Evolutionary conservation across 64 coral and sea anemone genomes (phyloP).

Genomic region (Porites australiensis): DNA sequence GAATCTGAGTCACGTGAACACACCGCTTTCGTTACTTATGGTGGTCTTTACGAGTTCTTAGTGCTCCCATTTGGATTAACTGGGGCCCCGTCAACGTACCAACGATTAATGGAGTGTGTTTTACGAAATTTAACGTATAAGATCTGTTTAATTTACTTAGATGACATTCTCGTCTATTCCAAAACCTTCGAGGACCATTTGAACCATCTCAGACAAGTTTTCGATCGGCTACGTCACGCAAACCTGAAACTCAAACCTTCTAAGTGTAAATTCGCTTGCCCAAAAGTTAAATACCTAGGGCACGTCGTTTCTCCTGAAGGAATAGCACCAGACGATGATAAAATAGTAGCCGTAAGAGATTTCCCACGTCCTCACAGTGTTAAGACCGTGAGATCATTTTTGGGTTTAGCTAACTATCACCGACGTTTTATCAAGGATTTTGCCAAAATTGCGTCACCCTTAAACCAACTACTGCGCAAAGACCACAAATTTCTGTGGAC

Average conservation of each 20-base stretch:
- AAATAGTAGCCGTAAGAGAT: neutral
- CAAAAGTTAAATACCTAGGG: neutral
- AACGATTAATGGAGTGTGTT: slow-evolving; percentile 42
- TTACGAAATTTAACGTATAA: slow-evolving; percentile 39
- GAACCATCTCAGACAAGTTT: slow-evolving; percentile 16
- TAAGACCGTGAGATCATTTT: neutral
- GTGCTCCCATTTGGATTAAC: slow-evolving; percentile 13
- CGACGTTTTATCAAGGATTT: neutral
- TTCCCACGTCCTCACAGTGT: neutral
- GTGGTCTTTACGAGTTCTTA: slow-evolving; percentile 39
- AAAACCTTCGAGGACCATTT: neutral
- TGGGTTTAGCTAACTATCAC: slow-evolving; percentile 54
- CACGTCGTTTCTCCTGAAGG: slow-evolving; percentile 38
- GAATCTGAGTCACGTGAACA: neutral
- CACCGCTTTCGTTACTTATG: slow-evolving; percentile 34
- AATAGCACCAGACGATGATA: neutral
- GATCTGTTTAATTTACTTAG: slow-evolving; percentile 32
- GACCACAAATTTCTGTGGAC: slow-evolving; percentile 31
- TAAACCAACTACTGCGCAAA: slow-evolving; percentile 9
- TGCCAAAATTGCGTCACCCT: neutral
- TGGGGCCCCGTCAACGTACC: neutral
- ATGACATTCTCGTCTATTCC: slow-evolving; percentile 47
- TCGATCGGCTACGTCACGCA: neutral
- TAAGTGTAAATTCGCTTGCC: neutral
- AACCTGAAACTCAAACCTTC: slow-evolving; percentile 48